Evolutionary conservation across 2,888 invertebrate species (phyloP), one percentile per base, ranked within the genome.

Genomic region (Dryococelus australis): DNA sequence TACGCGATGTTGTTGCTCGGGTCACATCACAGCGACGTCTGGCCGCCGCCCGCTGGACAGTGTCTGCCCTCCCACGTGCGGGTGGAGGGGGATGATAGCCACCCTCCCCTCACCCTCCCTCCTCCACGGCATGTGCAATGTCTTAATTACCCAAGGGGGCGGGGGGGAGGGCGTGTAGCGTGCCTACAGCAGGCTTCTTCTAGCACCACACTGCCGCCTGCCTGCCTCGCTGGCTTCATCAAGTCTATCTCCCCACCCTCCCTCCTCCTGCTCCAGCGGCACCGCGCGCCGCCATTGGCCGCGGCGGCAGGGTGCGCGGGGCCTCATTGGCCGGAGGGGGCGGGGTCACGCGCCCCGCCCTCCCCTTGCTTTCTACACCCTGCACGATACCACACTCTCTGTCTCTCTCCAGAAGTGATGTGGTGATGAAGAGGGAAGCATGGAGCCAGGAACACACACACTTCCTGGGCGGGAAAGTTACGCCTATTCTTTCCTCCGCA

Each of bases 111-210:
- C 88, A 78, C 27, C 87, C 81, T 88, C 88, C 88, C 89, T 86
- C 87, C 84, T 90, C 88, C 87, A 87, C 89, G 87, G 35, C 35
- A 89, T 89, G 89, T 90, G 88, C 91, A 89, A 89, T 88, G 89
- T 89, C 90, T 89, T 90, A 88, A 87, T 87, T 85, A 87, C 86
- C 47, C 28, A 84, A 0, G 35, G 4, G 2, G 35, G 35, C 35
- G 35, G n/a, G n/a, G n/a, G n/a, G n/a, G n/a, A n/a, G n/a, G n/a
- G n/a, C n/a, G n/a, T n/a, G n/a, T n/a, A n/a, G 53, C 53, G 43
- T 26, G 47, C 65, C 84, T 8, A 24, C 65, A 3, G 20, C 65
- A 8, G 16, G 10, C 65, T 65, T n/a, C 47, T n/a, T 65, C 65
- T n/a, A 8, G 65, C 8, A n/a, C 65, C 8, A 65, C 13, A 65